Percentiles rank a stretch among this genome's conserved stretches.
These are phyloP conservation scores for Apomyelois bistriatella DNA, from an alignment of 2,888 invertebrate genomes.

Conservation along the genomic window DNA sequence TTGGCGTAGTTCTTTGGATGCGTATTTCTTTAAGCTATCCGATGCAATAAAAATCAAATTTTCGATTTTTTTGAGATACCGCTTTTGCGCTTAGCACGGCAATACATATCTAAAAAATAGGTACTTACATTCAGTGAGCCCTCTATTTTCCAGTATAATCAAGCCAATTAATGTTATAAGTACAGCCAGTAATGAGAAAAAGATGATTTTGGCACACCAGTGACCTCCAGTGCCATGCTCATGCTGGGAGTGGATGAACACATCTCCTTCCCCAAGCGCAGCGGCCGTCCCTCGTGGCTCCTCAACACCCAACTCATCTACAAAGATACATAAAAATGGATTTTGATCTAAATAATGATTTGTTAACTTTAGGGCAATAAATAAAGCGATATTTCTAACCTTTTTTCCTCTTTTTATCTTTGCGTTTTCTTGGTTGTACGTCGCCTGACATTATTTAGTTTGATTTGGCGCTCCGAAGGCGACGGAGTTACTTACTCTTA, in stretches of 20 bases:
- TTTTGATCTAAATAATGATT: neutral
- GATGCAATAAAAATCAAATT: no score
- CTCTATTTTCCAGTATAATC: conserved; percentile 89
- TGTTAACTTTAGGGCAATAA: neutral
- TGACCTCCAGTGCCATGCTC: conserved; percentile 90
- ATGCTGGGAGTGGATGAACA: conserved; percentile 88
- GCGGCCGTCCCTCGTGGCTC: conserved; percentile 72
- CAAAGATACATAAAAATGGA: conserved; percentile 29
- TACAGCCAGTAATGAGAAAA: conserved; percentile 86
- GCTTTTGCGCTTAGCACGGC: no score
- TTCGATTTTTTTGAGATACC: no score
- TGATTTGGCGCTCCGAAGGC: conserved; percentile 63
- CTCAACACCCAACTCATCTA: conserved; percentile 71
- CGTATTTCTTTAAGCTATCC: no score
- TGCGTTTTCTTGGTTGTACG: conserved; percentile 91
- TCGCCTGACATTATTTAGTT: conserved; percentile 88
- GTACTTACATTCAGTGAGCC: conserved; percentile 86
- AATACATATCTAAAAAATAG: neutral
- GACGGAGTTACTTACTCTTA: conserved; percentile 56
- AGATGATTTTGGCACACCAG: conserved; percentile 91
- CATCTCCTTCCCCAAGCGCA: conserved; percentile 81
- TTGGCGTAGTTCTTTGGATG: no score
- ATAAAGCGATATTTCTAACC: conserved; percentile 69
- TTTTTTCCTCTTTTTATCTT: conserved; percentile 90
- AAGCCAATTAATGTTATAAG: conserved; percentile 87